Conservation (phyloP, 2,888 invertebrate genomes). For the Dasysyrphus tricinctus region DNA sequence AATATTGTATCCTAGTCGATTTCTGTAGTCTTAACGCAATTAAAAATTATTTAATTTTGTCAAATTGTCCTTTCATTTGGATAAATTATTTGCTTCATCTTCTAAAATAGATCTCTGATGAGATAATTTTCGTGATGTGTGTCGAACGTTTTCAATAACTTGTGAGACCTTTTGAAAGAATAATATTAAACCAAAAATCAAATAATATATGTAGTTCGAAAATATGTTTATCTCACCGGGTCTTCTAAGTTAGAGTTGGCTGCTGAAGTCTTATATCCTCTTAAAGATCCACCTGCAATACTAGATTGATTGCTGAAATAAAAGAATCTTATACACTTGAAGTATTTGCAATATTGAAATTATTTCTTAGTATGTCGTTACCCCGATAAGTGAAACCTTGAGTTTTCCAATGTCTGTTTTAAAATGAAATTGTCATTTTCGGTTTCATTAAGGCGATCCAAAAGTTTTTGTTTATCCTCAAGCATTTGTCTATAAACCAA, state of each 20-base stretch:
- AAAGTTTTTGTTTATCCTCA: constrained; percentile 76
- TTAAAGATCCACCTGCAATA: neutral
- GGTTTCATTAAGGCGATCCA: constrained; percentile 68
- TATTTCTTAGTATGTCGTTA: neutral
- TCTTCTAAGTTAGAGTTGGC: neutral
- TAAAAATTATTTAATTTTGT: neutral
- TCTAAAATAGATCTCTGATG: constrained; percentile 48
- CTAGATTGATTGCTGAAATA: constrained; percentile 41
- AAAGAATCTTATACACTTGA: neutral
- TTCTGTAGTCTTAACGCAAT: constrained; percentile 34
- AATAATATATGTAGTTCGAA: neutral
- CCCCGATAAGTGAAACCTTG: neutral
- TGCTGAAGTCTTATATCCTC: constrained; percentile 14
- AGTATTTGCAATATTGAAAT: neutral
- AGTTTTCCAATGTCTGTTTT: constrained; percentile 76
- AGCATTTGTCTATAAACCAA: constrained; percentile 59
- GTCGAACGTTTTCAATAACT: constrained; percentile 57
- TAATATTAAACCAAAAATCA: neutral
- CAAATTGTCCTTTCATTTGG: neutral
- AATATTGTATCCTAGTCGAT: constrained; percentile 33
- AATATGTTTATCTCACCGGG: constrained; percentile 43
- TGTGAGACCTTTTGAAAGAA: constrained; percentile 51
- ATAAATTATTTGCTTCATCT: constrained; percentile 28
- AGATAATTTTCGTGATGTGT: constrained; percentile 40
- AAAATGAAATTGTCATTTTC: constrained; percentile 77